Evolutionary conservation across 2,888 invertebrate species (phyloP), one percentile per base, ranked within the genome.

Genomic region (Nomada ferruginata): DNA sequence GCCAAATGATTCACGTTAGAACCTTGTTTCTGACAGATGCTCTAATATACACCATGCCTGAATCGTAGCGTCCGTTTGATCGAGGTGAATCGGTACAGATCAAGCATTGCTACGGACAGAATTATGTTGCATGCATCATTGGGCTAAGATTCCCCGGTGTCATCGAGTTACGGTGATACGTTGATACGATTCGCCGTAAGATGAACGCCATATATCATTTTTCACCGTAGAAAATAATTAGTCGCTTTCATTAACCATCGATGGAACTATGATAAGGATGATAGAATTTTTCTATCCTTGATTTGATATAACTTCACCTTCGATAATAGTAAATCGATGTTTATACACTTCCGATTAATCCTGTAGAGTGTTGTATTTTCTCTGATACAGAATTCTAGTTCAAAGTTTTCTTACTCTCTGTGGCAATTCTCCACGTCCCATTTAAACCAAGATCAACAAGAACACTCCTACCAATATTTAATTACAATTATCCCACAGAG

Each of bases 31-130:
- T 50, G 66, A 68, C 74, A 68, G 66, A 61, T 61, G 57, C 55
- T 20, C 65, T 18, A 15, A 15, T 57, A 42, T 36, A 15, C 52
- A 44, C 53, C 26, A 1, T 7, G 20, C 15, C 10, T 15, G 69
- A 44, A 60, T 42, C 66, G 72, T 2, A 26, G 36, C 53, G 18
- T 3, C 55, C n/a, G 23, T 18, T 36, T 36, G 68, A 74, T 78
- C 74, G 55, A 68, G 68, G 55, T 50, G 78, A 50, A 57, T 74
- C 78, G 78, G 68, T 78, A 68, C 18, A 55, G 57, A 63, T 74
- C 74, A 36, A 20, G 68, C 61, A 23, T 23, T 57, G 75, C 53
- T 53, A 53, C 52, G 26, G 73, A 73, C 76, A 60, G 65, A 44
- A 44, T 65, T 72, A 65, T 11, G 63, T 9, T n/a, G 55, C 36